Base-by-base conservation (phyloP, 2,113 vertebrate genomes). In the Himantopus leucocephalus region DNA sequence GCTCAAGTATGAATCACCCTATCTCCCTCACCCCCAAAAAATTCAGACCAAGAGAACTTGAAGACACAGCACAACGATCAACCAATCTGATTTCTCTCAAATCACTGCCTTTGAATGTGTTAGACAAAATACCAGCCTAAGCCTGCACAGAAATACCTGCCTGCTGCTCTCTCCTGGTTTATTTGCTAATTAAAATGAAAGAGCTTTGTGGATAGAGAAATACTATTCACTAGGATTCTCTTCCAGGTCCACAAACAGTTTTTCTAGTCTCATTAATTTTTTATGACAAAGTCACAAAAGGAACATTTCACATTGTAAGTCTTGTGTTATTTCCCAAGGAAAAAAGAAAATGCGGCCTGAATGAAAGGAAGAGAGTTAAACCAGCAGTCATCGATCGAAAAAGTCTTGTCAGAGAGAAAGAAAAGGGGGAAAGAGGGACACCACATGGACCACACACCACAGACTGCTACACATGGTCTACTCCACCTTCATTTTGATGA, bases 1-100 rank as follows among this genome's bases (percentile, higher is more conserved):
- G 88, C 74, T 93, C 37, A 90, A 94, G 83, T 59, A 95, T 97
- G 95, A 96, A 89, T 95, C 96, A 96, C 67, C 16, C 81, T 26
- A 81, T 72, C 68, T 91, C 75, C 5, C 68, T 92, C 79, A 86
- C 8, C 90, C 80, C 53, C 14, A 35, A 92, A 92, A 93, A 64
- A 96, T 74, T 76, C 70, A 86, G 75, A 88, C 45, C 64, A 85
- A 80, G 85, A 88, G 45, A 81, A 87, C 19, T 4, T 77, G 75
- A 91, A 95, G 92, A 95, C 92, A 94, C 19, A 71, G 55, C 29
- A 52, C 37, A 66, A 59, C 1, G 4, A 87, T 45, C 47, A 77
- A 73, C 70, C 77, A 56, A 83, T 62, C 52, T 37, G 63, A 87
- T 63, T 77, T 74, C 71, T 53, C 70, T 88, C 71, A 86, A 71